A percentile compares a stretch with the other conserved stretches of the same genome.
Evolutionary conservation across 2,888 invertebrate species (phyloP).

Genomic region (Drosophila emarginata): DNA sequence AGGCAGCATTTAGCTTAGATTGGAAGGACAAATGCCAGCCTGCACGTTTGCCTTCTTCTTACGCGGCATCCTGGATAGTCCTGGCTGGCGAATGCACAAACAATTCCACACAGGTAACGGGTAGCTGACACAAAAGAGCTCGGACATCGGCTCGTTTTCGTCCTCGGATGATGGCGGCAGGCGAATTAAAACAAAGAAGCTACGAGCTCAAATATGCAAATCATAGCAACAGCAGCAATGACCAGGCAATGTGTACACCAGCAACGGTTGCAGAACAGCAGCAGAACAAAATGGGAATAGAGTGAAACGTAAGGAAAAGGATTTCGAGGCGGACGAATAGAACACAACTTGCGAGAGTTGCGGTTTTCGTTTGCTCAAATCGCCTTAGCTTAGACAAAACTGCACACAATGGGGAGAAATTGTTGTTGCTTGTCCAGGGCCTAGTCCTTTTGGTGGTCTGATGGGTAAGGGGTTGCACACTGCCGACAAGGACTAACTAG

Average conservation of each 20-base stretch:
- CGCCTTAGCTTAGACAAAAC: conserved; percentile 74
- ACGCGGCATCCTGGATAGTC: conserved; percentile 68
- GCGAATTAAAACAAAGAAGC: conserved; percentile 76
- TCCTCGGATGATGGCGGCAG: conserved; percentile 43
- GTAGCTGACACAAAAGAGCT: conserved; percentile 67
- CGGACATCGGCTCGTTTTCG: conserved; percentile 56
- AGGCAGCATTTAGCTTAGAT: conserved; percentile 73
- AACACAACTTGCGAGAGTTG: conserved; percentile 72
- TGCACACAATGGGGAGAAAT: conserved; percentile 42
- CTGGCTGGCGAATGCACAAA: conserved; percentile 23
- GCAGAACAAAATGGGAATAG: conserved; percentile 46
- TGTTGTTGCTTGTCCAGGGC: conserved; percentile 17
- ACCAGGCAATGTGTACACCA: conserved; percentile 38
- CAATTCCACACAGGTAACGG: conserved; percentile 52
- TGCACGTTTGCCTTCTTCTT: conserved; percentile 71
- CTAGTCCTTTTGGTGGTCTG: not conserved
- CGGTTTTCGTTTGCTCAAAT: conserved; percentile 72
- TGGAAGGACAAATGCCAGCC: conserved; percentile 76
- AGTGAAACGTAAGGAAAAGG: conserved; percentile 59
- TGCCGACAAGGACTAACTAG: conserved; percentile 46
- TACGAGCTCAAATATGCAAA: conserved; percentile 72
- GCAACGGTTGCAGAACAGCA: not conserved
- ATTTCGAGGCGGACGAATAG: conserved; percentile 59
- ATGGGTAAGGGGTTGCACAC: conserved; percentile 29
- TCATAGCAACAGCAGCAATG: conserved; percentile 69